These are phyloP conservation scores for Sarcophaga caerulescens DNA, from an alignment of 2,888 invertebrate species.

Conservation along the genomic window DNA sequence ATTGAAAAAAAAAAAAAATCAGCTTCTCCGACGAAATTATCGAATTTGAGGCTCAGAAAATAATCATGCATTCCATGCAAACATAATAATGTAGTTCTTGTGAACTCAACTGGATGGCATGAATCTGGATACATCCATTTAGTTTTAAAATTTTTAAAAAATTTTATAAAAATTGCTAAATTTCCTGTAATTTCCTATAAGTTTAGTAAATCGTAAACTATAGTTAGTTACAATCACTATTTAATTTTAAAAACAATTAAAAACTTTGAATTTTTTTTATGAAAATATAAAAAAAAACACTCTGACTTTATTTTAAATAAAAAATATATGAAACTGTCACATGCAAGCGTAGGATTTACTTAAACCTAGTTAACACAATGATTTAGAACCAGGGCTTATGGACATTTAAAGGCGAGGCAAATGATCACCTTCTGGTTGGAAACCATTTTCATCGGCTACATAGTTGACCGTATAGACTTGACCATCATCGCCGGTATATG, in stretches of 20 bases:
- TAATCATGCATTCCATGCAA: too few relatives aligned
- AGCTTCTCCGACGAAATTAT: too few relatives aligned
- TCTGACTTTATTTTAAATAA: constrained; percentile 45
- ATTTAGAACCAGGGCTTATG: constrained; percentile 27
- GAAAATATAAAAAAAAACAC: constrained; percentile 37
- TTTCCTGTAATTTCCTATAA: not conserved
- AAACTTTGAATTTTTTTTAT: not conserved
- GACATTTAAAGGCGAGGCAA: constrained; percentile 75
- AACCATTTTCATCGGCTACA: constrained; percentile 80
- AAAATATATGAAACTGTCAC: not conserved
- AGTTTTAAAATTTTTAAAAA: too few relatives aligned
- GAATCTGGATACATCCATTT: too few relatives aligned
- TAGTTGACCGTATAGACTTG: constrained; percentile 82
- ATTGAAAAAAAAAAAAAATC: too few relatives aligned
- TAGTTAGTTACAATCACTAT: not conserved
- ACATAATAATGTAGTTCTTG: too few relatives aligned
- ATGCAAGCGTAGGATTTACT: constrained; percentile 55
- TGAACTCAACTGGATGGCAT: too few relatives aligned
- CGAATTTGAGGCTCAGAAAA: too few relatives aligned
- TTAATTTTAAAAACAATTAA: not conserved
- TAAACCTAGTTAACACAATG: constrained; percentile 77
- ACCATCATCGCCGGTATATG: constrained; percentile 84
- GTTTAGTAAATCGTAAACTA: not conserved
- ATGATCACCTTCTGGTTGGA: constrained; percentile 81
- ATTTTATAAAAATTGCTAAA: too few relatives aligned